Percentiles rank a stretch among this genome's conserved stretches.
Evolutionary conservation across 2,113 vertebrate species (phyloP).

Genomic region (Apodemus sylvaticus): DNA sequence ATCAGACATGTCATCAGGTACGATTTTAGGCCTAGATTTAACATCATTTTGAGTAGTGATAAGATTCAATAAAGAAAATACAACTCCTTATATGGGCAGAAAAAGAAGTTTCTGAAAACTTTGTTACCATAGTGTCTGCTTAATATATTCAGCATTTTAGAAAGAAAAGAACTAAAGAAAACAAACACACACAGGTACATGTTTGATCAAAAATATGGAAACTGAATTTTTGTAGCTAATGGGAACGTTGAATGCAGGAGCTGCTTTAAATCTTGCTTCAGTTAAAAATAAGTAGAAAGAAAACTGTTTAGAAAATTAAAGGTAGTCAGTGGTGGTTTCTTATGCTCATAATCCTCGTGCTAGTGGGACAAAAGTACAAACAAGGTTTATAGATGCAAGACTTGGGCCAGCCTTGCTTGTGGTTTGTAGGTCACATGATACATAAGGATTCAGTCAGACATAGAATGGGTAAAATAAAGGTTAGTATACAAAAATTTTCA

Average conservation of each 20-base stretch:
- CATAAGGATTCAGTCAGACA: not conserved
- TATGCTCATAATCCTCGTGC: not conserved
- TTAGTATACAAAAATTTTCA: not conserved
- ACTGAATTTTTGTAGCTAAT: not conserved
- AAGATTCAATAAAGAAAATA: not conserved
- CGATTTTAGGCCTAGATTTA: not conserved
- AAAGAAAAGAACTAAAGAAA: not conserved
- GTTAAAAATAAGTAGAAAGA: not conserved
- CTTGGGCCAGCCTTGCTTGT: not conserved
- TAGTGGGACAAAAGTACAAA: not conserved
- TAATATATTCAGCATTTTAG: slow-evolving; percentile 10
- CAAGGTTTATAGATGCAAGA: not conserved
- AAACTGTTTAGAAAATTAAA: not conserved
- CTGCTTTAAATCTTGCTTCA: not conserved
- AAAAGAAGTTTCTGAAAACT: not conserved
- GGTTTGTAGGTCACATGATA: not conserved
- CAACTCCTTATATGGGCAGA: not conserved
- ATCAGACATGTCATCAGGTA: not conserved
- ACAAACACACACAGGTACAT: not conserved
- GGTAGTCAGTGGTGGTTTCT: not conserved
- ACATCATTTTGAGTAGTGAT: slow-evolving; percentile 7
- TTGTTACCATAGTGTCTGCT: not conserved
- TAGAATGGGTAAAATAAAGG: not conserved
- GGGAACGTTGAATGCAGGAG: not conserved
- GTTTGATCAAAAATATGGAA: not conserved